Percentiles rank a stretch among this genome's conserved stretches.
These are phyloP conservation scores for Corythornis vintsioides DNA, from an alignment of 2,113 vertebrate species.

Conservation along the genomic window DNA sequence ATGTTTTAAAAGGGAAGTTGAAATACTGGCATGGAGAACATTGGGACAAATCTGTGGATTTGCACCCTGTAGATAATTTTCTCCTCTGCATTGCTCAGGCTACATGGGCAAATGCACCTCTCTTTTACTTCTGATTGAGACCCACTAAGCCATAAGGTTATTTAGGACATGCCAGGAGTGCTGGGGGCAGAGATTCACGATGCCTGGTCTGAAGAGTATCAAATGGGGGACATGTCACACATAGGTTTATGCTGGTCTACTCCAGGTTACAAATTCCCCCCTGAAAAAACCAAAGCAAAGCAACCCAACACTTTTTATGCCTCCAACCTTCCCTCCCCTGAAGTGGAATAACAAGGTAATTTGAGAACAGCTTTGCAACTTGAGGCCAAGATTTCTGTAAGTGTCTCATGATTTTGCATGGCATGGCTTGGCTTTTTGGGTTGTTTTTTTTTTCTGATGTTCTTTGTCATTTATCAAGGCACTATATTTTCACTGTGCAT, in stretches of 20 bases:
- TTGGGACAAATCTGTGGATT: neutral
- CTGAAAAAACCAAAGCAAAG: neutral
- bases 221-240: neutral
- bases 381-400: conserved; percentile 2
- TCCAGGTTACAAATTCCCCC: neutral
- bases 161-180: neutral
- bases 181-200: fast-evolving
- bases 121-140: neutral
- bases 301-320: neutral
- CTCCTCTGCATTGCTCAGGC: neutral
- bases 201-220: neutral
- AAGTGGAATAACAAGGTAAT: neutral
- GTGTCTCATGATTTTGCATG: neutral
- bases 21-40: neutral
- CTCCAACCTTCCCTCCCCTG: neutral
- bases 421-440: neutral
- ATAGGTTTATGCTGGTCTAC: neutral
- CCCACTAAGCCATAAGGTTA: neutral
- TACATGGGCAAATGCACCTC: neutral
- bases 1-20: neutral
- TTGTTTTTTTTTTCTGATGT: neutral
- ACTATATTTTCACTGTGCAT: neutral
- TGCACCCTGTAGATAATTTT: neutral
- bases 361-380: conserved; percentile 7
- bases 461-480: neutral